Percentiles rank a stretch among this genome's conserved stretches.
phyloP scores from a whole-genome alignment of 2,113 vertebrate genomes.

The Egretta garzetta region DNA sequence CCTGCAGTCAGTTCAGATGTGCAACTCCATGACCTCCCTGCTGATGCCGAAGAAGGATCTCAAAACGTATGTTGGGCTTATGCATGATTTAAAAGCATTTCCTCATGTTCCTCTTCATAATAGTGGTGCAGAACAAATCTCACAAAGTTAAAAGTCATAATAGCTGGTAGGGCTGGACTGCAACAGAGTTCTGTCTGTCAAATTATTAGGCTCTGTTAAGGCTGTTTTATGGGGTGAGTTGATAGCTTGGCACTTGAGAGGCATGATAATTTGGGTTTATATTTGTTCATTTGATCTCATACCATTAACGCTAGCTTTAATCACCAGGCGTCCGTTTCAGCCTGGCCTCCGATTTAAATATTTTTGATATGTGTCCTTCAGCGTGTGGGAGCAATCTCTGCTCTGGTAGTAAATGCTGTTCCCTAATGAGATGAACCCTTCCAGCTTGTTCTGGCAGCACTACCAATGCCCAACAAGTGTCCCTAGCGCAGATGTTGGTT shows the following conservation, averaged over 20 bases:
- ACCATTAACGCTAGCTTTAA: neutral
- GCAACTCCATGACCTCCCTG: constrained; percentile 29
- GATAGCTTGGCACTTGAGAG: neutral
- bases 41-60: constrained; percentile 20
- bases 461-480: neutral
- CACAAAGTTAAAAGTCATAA: neutral
- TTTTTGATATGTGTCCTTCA: neutral
- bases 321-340: neutral
- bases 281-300: neutral
- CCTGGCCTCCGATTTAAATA: neutral
- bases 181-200: neutral
- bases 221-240: neutral
- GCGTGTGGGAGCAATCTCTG: neutral
- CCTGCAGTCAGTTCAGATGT: constrained; percentile 75
- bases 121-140: neutral
- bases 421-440: neutral
- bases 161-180: neutral
- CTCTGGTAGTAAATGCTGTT: neutral
- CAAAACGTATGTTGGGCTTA: constrained; percentile 26
- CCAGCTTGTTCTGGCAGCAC: neutral
- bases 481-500: neutral
- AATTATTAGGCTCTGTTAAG: neutral
- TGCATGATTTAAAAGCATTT: neutral
- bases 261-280: neutral
- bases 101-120: neutral